These are phyloP conservation scores for Pteromalus puparum DNA, from an alignment of 1,140 invertebrate genomes.

Conservation along the genomic window DNA sequence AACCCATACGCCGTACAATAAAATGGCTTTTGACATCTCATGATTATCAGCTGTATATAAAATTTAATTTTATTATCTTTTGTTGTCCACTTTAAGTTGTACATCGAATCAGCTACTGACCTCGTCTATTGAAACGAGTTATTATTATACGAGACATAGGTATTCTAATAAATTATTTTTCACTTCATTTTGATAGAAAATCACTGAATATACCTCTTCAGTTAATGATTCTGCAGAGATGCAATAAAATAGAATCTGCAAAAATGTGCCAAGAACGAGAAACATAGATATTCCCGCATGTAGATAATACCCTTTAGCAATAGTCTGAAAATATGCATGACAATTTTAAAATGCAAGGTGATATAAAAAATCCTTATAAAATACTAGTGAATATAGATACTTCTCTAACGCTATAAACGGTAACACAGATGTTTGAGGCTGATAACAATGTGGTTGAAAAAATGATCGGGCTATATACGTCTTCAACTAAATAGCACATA, in stretches of 20 bases:
- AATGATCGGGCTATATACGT: conserved; percentile 1
- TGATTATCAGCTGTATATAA: conserved; percentile 5
- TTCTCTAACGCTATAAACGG: neutral
- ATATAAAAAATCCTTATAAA: neutral
- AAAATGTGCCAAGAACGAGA: neutral
- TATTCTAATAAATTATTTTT: neutral
- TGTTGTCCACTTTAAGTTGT: neutral
- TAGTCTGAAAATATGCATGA: neutral
- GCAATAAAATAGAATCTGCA: neutral
- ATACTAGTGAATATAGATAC: neutral
- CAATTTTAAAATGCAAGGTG: neutral
- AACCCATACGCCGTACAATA: neutral
- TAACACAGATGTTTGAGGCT: neutral
- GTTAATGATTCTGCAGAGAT: neutral
- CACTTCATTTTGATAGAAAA: neutral
- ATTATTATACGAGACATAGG: neutral
- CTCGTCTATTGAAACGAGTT: neutral
- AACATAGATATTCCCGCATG: neutral
- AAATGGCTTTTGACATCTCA: conserved; percentile 15
- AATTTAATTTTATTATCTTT: neutral
- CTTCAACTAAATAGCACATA: neutral
- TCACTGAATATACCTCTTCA: neutral
- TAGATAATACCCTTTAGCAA: neutral
- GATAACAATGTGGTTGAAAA: neutral
- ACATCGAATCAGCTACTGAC: neutral